Evolutionary conservation across 2,113 vertebrate species (phyloP).

Genomic region (Tragulus kanchil): DNA sequence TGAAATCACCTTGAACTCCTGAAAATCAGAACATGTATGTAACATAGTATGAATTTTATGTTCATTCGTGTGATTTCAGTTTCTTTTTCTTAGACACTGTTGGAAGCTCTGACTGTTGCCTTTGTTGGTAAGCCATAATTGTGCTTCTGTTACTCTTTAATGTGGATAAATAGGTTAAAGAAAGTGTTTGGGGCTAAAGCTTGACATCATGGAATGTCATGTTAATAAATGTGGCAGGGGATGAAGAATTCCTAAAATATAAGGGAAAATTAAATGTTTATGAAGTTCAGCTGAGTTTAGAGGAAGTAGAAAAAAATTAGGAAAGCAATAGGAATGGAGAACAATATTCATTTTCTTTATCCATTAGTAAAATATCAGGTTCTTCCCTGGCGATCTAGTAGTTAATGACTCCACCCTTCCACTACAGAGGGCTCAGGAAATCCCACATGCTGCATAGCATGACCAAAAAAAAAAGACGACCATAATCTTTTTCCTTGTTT

Average conservation of each 20-base stretch:
- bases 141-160: conserved; percentile 3
- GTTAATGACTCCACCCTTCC: not conserved
- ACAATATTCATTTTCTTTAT: conserved; percentile 16
- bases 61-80: conserved; percentile 48
- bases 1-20: not conserved
- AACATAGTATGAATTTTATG: not conserved
- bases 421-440: not conserved
- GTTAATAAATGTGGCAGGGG: conserved; percentile 33
- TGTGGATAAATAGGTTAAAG: conserved; percentile 1
- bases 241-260: conserved; percentile 48
- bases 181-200: conserved; percentile 28
- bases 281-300: not conserved
- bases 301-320: conserved; percentile 51
- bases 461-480: not conserved
- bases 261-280: conserved; percentile 62
- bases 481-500: not conserved
- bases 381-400: not conserved
- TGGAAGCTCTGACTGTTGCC: conserved; percentile 94
- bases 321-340: conserved; percentile 7
- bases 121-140: conserved; percentile 89
- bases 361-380: not conserved
- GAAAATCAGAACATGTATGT: conserved; percentile 12
- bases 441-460: not conserved
- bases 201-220: conserved; percentile 22
- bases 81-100: conserved; percentile 90